These are phyloP conservation scores for Hycleus phaleratus DNA, from an alignment of 1,140 invertebrate genomes.

Conservation along the genomic window DNA sequence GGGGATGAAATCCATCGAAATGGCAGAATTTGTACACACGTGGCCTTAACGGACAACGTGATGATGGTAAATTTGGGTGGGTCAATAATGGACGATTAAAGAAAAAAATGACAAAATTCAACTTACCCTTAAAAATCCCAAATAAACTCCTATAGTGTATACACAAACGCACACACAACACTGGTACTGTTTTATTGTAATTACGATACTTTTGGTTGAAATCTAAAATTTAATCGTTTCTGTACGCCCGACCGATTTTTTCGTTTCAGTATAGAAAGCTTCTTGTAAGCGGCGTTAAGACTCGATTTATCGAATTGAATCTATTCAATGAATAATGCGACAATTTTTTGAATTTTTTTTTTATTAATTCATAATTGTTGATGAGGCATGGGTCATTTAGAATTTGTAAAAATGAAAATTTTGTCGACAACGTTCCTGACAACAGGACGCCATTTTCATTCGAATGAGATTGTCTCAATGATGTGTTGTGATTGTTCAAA, in stretches of 20 bases:
- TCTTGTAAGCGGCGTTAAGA: too few relatives aligned
- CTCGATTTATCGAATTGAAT: background rate
- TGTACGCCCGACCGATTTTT: background rate
- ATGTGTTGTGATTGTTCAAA: too few relatives aligned
- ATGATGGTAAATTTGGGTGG: too few relatives aligned
- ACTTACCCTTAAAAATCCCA: slow-evolving; percentile 2
- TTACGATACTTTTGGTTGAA: too few relatives aligned
- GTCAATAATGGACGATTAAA: background rate
- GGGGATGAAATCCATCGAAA: background rate
- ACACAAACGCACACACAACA: slow-evolving; percentile 16
- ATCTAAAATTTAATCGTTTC: too few relatives aligned
- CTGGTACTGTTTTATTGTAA: background rate
- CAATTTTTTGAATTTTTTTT: slow-evolving; percentile 14
- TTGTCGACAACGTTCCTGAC: slow-evolving; percentile 34
- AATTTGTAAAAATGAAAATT: slow-evolving; percentile 28
- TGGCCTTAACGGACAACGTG: too few relatives aligned
- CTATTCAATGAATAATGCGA: too few relatives aligned
- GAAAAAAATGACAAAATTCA: background rate
- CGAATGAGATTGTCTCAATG: background rate
- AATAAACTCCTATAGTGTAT: background rate
- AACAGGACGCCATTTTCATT: slow-evolving; percentile 38
- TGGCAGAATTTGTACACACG: too few relatives aligned
- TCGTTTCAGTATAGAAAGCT: background rate
- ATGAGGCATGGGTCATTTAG: slow-evolving; percentile 38
- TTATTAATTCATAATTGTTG: slow-evolving; percentile 29